Conservation (phyloP, 1,140 invertebrate species). For the Chymomyza costata region DNA sequence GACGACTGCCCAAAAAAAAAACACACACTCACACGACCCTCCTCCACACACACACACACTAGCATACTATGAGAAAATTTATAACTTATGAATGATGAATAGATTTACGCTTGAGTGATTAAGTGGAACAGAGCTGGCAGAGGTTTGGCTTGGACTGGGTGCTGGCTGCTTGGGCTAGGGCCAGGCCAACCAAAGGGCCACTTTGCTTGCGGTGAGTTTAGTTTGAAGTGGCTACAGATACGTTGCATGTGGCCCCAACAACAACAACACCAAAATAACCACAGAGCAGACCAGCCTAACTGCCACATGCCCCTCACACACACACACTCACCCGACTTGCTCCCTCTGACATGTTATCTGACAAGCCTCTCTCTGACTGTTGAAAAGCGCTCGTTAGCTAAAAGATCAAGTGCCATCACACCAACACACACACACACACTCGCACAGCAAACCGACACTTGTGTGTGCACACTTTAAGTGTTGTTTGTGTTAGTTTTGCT, state of each 20-base stretch:
- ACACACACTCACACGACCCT: constrained; percentile 1
- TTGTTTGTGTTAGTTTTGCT: constrained; percentile 70
- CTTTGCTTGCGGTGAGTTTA: constrained; percentile 73
- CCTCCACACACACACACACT: background rate
- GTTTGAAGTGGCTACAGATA: constrained; percentile 64
- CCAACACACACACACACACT: constrained; percentile 10
- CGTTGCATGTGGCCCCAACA: background rate
- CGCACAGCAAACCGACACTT: constrained; percentile 28
- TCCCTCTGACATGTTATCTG: constrained; percentile 1
- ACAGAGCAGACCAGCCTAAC: background rate
- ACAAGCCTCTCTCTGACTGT: constrained; percentile 17
- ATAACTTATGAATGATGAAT: constrained; percentile 74
- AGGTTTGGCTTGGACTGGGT: background rate
- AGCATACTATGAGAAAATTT: constrained; percentile 59
- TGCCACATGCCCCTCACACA: constrained; percentile 8
- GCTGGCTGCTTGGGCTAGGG: background rate
- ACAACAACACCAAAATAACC: too few relatives aligned
- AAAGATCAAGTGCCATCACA: constrained; percentile 59
- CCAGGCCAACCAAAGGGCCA: constrained; percentile 37
- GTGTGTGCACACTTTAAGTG: constrained; percentile 58
- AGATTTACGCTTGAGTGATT: constrained; percentile 74
- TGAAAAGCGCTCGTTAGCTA: constrained; percentile 70
- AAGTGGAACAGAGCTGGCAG: constrained; percentile 50
- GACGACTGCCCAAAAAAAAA: background rate
- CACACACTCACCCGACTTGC: constrained; percentile 3